phyloP scores from a whole-genome alignment of 2,888 invertebrate genomes.

The Sphecodes monilicornis region DNA sequence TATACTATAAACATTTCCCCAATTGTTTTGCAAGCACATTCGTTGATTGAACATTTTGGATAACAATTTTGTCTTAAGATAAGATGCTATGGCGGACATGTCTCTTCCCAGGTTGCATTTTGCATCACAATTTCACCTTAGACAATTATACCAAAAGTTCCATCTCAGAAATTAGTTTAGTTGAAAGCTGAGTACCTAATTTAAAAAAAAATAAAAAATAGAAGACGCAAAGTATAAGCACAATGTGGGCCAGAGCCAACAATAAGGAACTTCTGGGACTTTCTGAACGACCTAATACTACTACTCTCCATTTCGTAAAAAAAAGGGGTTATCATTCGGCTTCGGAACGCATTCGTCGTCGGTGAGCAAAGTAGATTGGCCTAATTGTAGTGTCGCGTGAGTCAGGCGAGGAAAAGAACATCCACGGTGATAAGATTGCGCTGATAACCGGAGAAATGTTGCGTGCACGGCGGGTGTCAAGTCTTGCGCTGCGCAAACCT shows the following conservation, averaged over 20 bases:
- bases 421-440: conserved; percentile 53
- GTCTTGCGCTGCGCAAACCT: neutral
- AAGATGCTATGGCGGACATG: too few species aligned
- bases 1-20: too few species aligned
- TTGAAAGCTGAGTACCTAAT: neutral
- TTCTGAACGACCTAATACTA: neutral
- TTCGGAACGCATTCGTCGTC: neutral
- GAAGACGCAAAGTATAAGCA: neutral
- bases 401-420: conserved; percentile 53
- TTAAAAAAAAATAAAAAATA: neutral
- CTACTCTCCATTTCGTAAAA: neutral
- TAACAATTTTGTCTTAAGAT: too few species aligned
- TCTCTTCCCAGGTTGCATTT: too few species aligned
- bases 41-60: too few species aligned
- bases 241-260: neutral
- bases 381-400: conserved; percentile 48
- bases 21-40: too few species aligned
- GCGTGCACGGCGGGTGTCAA: neutral
- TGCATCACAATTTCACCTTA: too few species aligned
- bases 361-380: conserved; percentile 16
- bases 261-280: neutral
- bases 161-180: too few species aligned
- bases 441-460: conserved; percentile 56
- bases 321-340: neutral
- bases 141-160: too few species aligned